Conservation (phyloP, 1,140 invertebrate species). For the Eueides isabella region DNA sequence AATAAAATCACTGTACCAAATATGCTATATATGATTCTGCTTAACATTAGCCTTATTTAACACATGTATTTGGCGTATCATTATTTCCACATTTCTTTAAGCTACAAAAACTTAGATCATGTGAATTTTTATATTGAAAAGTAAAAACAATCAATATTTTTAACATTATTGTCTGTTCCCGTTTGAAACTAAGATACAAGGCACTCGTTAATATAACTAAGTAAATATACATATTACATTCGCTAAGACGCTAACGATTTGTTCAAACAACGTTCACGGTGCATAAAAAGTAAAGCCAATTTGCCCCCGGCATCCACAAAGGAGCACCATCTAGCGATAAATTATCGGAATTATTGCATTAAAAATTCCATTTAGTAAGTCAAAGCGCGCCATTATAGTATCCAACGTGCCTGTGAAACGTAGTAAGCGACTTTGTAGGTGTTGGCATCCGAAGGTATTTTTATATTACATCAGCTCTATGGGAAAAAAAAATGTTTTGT, state of each 20-base stretch:
- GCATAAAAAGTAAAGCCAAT: conserved; percentile 30
- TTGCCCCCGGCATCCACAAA: conserved; percentile 56
- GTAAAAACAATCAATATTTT: too few relatives aligned
- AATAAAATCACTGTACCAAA: too few relatives aligned
- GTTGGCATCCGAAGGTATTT: conserved; percentile 4
- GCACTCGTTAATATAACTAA: background rate
- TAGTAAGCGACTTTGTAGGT: conserved; percentile 27
- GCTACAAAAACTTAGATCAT: too few relatives aligned
- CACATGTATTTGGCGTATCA: too few relatives aligned
- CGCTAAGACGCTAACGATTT: conserved; percentile 7
- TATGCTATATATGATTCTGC: too few relatives aligned
- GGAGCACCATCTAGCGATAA: conserved; percentile 82
- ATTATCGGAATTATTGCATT: conserved; percentile 87
- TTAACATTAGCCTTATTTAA: too few relatives aligned
- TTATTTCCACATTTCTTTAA: too few relatives aligned
- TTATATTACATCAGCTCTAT: background rate
- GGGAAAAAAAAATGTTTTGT: background rate
- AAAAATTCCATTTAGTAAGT: conserved; percentile 86
- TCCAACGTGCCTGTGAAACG: conserved; percentile 33
- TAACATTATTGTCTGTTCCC: too few relatives aligned
- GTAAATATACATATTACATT: background rate
- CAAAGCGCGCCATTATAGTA: conserved; percentile 82
- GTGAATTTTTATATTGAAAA: too few relatives aligned
- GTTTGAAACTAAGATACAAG: background rate
- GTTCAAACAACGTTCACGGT: background rate